A percentile compares a stretch with the other conserved stretches of the same genome.
Conservation (phyloP, 2,797 vertebrate genomes). For the Melanotaenia boesemani region DNA sequence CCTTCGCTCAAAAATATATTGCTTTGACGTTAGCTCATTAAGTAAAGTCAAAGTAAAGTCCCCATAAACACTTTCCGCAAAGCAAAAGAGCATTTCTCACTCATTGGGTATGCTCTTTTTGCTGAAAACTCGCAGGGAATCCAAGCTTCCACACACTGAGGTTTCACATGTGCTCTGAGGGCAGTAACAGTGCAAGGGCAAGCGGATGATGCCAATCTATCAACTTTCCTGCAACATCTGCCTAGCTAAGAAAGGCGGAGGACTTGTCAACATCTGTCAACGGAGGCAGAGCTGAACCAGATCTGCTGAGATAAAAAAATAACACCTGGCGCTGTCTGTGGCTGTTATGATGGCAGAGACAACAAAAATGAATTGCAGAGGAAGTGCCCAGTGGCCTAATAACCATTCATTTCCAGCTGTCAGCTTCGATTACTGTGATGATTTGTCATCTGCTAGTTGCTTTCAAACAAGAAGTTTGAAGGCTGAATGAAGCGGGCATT, state of each 20-base stretch:
- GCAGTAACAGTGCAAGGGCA: conserved; percentile 38
- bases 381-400: conserved; percentile 61
- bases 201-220: conserved; percentile 52
- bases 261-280: conserved; percentile 57
- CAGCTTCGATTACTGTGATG: conserved; percentile 61
- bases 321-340: conserved; percentile 69
- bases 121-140: conserved; percentile 38
- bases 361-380: conserved; percentile 30
- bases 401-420: conserved; percentile 68
- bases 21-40: conserved; percentile 33
- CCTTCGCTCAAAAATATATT: conserved; percentile 31
- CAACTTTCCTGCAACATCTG: conserved; percentile 59
- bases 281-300: conserved; percentile 42
- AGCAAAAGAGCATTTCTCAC: conserved; percentile 27
- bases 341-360: conserved; percentile 43
- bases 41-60: no score
- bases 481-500: conserved; percentile 49
- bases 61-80: conserved; percentile 30
- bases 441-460: conserved; percentile 55
- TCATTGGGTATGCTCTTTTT: conserved; percentile 60
- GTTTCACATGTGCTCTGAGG: conserved; percentile 22
- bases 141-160: conserved; percentile 13
- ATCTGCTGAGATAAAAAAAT: conserved; percentile 65
- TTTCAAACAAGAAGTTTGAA: conserved; percentile 48
- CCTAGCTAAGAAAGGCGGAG: conserved; percentile 2